A percentile compares a stretch with the other conserved stretches of the same genome.
Conservation (phyloP, 2,113 vertebrate species). For the Brienomyrus longianalis region DNA sequence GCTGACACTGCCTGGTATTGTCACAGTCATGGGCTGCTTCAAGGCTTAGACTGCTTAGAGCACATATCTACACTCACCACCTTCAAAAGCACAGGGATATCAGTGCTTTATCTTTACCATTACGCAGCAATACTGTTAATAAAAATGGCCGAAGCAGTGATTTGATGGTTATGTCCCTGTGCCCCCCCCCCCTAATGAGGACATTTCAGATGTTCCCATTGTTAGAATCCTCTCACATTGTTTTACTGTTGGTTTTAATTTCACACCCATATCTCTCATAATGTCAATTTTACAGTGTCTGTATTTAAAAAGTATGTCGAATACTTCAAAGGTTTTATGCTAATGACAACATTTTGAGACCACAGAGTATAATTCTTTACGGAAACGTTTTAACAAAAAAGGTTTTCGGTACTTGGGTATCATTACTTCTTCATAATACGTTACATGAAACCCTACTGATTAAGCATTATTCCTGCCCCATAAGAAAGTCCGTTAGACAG, state of each 20-base stretch:
- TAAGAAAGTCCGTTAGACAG: not conserved
- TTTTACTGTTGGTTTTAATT: not conserved
- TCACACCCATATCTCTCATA: not conserved
- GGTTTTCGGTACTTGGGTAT: not conserved
- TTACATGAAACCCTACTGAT: not conserved
- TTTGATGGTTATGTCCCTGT: not conserved
- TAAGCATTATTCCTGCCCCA: not conserved
- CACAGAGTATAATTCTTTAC: not conserved
- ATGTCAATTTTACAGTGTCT: not conserved
- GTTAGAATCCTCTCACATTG: not conserved
- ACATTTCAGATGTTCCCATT: not conserved
- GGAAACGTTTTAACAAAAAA: not conserved
- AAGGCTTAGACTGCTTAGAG: not conserved
- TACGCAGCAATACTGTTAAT: not conserved
- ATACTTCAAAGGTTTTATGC: slow-evolving; percentile 2
- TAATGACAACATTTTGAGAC: not conserved
- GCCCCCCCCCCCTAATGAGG: not conserved
- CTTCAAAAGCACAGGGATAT: not conserved
- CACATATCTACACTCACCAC: not conserved
- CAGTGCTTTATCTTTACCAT: not conserved
- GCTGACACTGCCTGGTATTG: not conserved
- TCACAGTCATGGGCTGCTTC: not conserved
- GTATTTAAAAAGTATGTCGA: not conserved
- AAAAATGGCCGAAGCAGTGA: not conserved
- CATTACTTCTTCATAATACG: not conserved